These are phyloP conservation scores for Leuciscus waleckii DNA, from an alignment of 2,797 vertebrate species.

Conservation along the genomic window DNA sequence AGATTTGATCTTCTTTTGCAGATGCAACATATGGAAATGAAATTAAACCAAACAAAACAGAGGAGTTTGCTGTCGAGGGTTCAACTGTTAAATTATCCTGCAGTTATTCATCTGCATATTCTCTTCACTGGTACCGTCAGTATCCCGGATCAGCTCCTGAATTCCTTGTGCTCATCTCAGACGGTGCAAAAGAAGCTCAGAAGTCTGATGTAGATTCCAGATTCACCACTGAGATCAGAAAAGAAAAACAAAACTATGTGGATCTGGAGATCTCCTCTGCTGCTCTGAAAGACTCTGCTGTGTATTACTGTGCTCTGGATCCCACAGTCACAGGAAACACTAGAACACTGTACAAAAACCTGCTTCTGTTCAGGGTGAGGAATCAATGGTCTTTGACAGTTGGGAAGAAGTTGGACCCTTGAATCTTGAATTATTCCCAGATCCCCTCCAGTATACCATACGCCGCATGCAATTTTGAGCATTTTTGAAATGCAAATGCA, in stretches of 20 bases:
- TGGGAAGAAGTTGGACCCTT: background rate
- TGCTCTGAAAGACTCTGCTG: background rate
- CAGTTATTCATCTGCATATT: background rate
- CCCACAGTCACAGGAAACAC: slow-evolving; percentile 45
- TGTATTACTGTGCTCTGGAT: slow-evolving; percentile 31
- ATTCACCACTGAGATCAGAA: background rate
- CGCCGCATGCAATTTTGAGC: too few species aligned
- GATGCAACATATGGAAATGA: background rate
- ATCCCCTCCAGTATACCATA: too few species aligned
- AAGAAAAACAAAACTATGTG: background rate
- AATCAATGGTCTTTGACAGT: background rate
- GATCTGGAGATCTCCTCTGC: background rate
- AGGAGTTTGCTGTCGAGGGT: background rate
- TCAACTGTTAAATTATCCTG: background rate
- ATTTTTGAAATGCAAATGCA: background rate
- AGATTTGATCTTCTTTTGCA: background rate
- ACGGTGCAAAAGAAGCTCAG: background rate
- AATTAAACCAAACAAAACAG: background rate
- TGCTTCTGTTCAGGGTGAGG: background rate
- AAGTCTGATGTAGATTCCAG: background rate
- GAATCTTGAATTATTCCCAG: background rate
- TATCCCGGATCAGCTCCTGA: background rate
- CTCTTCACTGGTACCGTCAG: background rate
- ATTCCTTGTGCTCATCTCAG: too few species aligned
- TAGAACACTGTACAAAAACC: slow-evolving; percentile 30